Conservation (phyloP, 2,797 vertebrate species). For the Cyclura pinguis region DNA sequence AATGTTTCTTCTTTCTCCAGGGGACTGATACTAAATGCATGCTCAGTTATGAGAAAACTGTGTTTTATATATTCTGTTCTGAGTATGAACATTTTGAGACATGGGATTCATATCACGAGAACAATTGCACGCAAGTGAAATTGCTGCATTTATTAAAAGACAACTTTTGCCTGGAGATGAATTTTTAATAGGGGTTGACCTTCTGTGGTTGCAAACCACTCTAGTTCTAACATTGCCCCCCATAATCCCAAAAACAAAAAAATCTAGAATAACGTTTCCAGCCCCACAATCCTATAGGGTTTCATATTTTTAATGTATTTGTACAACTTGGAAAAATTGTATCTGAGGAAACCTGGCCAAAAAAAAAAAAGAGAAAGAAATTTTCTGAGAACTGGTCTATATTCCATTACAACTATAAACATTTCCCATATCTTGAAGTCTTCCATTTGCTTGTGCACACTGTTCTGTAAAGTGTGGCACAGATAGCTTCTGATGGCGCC, state of each 20-base stretch:
- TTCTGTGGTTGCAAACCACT: not conserved
- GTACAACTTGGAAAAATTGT: too few relatives aligned
- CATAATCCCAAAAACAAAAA: not conserved
- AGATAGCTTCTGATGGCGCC: too few relatives aligned
- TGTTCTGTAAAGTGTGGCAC: too few relatives aligned
- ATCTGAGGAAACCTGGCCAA: too few relatives aligned
- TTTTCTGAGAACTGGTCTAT: too few relatives aligned
- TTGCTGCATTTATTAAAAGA: constrained; percentile 9
- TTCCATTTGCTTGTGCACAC: not conserved
- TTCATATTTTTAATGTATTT: not conserved
- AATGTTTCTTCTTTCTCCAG: not conserved
- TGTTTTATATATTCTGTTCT: not conserved
- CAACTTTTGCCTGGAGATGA: not conserved
- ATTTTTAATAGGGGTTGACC: rapidly evolving
- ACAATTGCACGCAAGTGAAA: constrained; percentile 17
- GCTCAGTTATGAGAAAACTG: constrained; percentile 28
- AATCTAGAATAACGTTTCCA: not conserved
- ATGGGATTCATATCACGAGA: not conserved
- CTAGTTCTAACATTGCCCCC: not conserved
- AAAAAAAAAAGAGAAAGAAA: too few relatives aligned
- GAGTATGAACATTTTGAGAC: not conserved
- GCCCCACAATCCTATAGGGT: too few relatives aligned
- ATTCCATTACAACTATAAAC: too few relatives aligned
- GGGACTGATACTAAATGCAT: constrained; percentile 26
- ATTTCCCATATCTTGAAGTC: not conserved